These are phyloP conservation scores for Syrmaticus mikado DNA, from an alignment of 2,113 vertebrate genomes.

Conservation along the genomic window DNA sequence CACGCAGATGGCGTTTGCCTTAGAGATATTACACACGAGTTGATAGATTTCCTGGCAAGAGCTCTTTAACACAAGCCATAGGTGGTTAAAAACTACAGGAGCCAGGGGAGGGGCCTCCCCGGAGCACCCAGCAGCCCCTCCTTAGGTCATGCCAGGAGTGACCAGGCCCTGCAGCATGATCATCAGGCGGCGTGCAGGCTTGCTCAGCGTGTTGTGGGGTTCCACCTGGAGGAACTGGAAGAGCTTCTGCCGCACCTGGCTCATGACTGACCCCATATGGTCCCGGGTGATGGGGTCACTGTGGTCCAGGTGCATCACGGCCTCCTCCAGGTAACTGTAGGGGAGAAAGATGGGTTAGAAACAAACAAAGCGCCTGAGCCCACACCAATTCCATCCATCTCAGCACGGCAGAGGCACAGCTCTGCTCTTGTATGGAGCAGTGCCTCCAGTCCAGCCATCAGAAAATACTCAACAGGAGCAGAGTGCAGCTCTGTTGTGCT, in stretches of 20 bases:
- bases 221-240: conserved; percentile 94
- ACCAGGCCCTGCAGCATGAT: conserved; percentile 96
- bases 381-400: fast-evolving
- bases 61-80: conserved; percentile 34
- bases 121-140: not conserved
- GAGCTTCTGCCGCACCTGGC: conserved; percentile 93
- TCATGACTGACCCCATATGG: conserved; percentile 94
- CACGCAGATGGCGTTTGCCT: conserved; percentile 24
- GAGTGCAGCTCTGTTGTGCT: no score
- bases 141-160: conserved; percentile 84
- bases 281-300: conserved; percentile 94
- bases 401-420: not conserved
- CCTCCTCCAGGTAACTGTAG: conserved; percentile 94
- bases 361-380: fast-evolving
- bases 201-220: conserved; percentile 86
- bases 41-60: conserved; percentile 22
- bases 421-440: not conserved
- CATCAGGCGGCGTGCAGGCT: conserved; percentile 90
- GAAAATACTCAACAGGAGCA: not conserved
- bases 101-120: not conserved
- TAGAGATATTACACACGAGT: conserved; percentile 31
- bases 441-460: not conserved
- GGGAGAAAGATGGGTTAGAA: not conserved
- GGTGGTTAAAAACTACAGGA: not conserved
- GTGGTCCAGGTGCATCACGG: conserved; percentile 96